A percentile compares a stretch with the other conserved stretches of the same genome.
Evolutionary conservation across 2,113 vertebrate genomes (phyloP).

Genomic region (Aleadryas rufinucha): DNA sequence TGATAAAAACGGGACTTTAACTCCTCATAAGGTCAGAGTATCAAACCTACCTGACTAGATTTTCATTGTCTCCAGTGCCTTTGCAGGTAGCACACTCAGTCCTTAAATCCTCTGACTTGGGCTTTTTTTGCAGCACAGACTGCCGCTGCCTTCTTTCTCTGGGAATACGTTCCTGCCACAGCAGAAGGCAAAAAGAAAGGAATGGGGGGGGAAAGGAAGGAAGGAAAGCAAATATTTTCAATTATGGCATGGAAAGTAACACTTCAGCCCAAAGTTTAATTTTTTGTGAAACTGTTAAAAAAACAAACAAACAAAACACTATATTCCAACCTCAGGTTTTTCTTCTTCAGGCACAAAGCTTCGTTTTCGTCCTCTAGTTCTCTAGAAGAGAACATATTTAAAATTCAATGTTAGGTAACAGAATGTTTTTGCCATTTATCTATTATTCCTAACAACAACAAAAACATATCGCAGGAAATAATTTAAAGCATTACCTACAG

Average conservation of each 20-base stretch:
- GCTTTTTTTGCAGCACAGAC: constrained; percentile 89
- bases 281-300: constrained; percentile 13
- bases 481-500: not conserved
- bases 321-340: constrained; percentile 86
- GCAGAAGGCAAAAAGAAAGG: constrained; percentile 1
- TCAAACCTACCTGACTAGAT: constrained; percentile 90
- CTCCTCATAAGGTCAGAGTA: constrained; percentile 50
- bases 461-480: not conserved
- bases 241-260: not conserved
- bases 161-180: constrained; percentile 85
- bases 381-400: constrained; percentile 76
- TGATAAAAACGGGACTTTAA: constrained; percentile 75
- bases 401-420: not conserved
- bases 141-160: constrained; percentile 91
- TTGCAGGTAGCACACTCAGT: constrained; percentile 94
- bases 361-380: constrained; percentile 96
- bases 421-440: not conserved
- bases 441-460: not conserved
- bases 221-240: constrained; percentile 46
- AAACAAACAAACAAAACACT: constrained; percentile 3
- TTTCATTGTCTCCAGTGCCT: constrained; percentile 95
- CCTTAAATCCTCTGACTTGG: constrained; percentile 90
- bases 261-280: not conserved
- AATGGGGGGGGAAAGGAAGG: not conserved
- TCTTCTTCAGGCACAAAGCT: constrained; percentile 90